Evolutionary conservation across 2,113 vertebrate species (phyloP), one percentile per base, ranked within the genome.

Genomic region (Caranx ignobilis): DNA sequence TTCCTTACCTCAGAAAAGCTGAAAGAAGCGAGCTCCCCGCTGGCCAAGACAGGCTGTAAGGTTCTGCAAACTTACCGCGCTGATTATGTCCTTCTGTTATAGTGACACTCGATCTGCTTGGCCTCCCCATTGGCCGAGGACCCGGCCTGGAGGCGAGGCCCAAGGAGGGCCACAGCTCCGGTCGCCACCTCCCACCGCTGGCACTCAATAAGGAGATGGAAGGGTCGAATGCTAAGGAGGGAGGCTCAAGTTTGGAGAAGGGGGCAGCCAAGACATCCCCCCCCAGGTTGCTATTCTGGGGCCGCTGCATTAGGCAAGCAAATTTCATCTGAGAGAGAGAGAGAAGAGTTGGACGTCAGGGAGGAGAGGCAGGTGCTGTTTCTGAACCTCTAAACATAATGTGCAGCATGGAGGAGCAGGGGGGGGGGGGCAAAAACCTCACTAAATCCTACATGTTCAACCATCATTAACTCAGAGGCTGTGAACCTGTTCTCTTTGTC

Each of bases 271-370:
- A 87, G 91, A 89, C 84, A 89, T 56, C 26, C 26, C 26, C 26
- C 60, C 90, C 37, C 91, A 59, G 67, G 94, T 87, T 95, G 91
- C 97, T 98, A 97, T 97, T 97, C 97, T 97, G 96, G 91, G 90
- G 95, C 62, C 41, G 64, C 82, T 64, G 71, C 82, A 88, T 84
- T 92, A 94, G 87, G 91, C 85, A 87, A 95, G 95, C 93, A 94
- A 90, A 93, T 92, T 94, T 91, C 87, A 74, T 62, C 10, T 70
- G 69, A 75, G 79, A 62, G 41, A 0, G 15, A 0, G 15, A 75
- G 84, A 72, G 34, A 52, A 64, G 77, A 65, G 71, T 26, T 75
- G 83, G 82, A 57, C 70, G 61, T 85, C 86, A 84, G 18, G 79
- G 65, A 34, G 48, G 56, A 6, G 16, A 41, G 76, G 79, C 91